Evolutionary conservation across 35 echinoderm and acorn worm genomes (phyloP), one percentile per base, ranked within the genome.

Genomic region (Ptychodera flava): DNA sequence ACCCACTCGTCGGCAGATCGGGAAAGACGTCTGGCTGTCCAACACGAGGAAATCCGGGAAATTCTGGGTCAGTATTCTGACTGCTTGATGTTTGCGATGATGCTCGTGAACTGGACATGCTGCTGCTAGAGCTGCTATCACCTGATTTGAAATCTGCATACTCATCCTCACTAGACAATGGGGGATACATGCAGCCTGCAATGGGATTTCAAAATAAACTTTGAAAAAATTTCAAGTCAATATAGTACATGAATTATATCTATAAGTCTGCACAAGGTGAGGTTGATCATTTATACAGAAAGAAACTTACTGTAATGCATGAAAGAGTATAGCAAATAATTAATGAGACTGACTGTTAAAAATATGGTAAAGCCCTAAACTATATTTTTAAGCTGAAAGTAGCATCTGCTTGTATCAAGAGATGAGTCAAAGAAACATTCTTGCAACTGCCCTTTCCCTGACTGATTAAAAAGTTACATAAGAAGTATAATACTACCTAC

Each of bases 181-280:
- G 45, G 6, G 45, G 45, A 22, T 64, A 64, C 45, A 64, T 64
- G 22, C 6, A 64, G 22, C 45, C 45, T 64, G 45, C 22, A 64
- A 64, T 64, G 22, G 22, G 37, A 53, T 27, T 82, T 78, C 0
- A 77, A 84, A 38, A 78, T 86, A 35, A 91, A 86, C 16, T 35
- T 85, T 28, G 84, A 83, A 82, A 87, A 91, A 33, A 87, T 91
- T 64, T 87, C 90, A 12, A 30, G 84, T 16, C 83, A 34, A 30
- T 36, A 53, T n/a, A n/a, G n/a, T n/a, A n/a, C n/a, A n/a, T n/a
- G n/a, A n/a, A n/a, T n/a, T n/a, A n/a, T n/a, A n/a, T n/a, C n/a
- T n/a, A n/a, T n/a, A n/a, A n/a, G n/a, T n/a, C n/a, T n/a, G n/a
- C n/a, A n/a, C n/a, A n/a, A n/a, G n/a, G n/a, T n/a, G n/a, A n/a